Evolutionary conservation across 2,888 invertebrate genomes (phyloP).

Genomic region (Tiliacea citrago): DNA sequence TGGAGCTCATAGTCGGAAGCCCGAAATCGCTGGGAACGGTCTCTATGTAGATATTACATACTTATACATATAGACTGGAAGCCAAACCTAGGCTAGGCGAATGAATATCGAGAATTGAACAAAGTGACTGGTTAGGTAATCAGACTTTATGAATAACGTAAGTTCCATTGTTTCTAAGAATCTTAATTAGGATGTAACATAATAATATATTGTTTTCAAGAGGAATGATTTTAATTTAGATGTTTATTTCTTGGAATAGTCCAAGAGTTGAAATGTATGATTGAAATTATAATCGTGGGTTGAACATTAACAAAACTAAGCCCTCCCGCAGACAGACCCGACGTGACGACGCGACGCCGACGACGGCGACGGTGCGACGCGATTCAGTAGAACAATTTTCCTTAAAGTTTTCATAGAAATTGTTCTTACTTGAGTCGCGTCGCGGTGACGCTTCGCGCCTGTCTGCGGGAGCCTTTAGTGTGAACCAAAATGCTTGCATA

Average conservation of each 20-base stretch:
- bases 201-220: conserved; percentile 23
- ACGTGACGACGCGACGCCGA: no score
- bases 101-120: conserved; percentile 15
- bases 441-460: no score
- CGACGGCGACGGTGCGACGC: no score
- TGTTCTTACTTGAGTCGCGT: no score
- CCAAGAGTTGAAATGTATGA: neutral
- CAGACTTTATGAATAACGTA: conserved; percentile 21
- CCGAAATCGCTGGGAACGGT: no score
- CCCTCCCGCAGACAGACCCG: no score
- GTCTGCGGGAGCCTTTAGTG: neutral
- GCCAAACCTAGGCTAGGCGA: neutral
- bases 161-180: conserved; percentile 24
- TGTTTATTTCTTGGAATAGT: conserved; percentile 5
- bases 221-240: conserved; percentile 11
- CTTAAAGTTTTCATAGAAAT: no score
- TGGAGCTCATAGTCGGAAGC: no score
- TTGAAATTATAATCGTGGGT: neutral
- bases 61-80: neutral
- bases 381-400: no score
- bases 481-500: neutral
- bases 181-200: conserved; percentile 12
- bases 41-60: neutral
- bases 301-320: neutral
- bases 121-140: conserved; percentile 18